Conservation (phyloP, 2,113 vertebrate species). For the Campylomormyrus tamandua region DNA sequence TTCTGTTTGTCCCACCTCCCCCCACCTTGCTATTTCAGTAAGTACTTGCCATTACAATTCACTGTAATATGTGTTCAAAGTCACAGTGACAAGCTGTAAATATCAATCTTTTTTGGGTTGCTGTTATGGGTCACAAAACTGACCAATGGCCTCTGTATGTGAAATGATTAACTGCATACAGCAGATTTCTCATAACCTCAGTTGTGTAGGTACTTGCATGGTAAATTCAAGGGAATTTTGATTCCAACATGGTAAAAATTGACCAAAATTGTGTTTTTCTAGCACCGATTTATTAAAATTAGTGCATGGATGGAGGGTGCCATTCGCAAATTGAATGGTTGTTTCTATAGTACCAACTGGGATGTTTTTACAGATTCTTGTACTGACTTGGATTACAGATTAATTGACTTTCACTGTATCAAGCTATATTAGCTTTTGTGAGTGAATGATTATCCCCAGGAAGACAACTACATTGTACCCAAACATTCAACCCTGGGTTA, state of each 20-base stretch:
- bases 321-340: too few relatives aligned
- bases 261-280: neutral
- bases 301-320: too few relatives aligned
- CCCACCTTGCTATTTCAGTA: neutral
- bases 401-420: too few relatives aligned
- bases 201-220: neutral
- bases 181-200: neutral
- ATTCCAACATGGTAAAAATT: neutral
- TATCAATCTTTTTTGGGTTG: neutral
- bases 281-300: neutral
- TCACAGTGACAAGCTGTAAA: neutral
- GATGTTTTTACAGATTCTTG: too few relatives aligned
- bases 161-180: neutral
- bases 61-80: constrained; percentile 3
- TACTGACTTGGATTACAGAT: too few relatives aligned
- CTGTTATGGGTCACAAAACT: neutral
- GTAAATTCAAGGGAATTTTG: neutral
- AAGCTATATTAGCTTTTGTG: too few relatives aligned
- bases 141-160: neutral
- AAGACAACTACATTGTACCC: too few relatives aligned
- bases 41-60: neutral
- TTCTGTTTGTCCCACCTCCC: neutral
- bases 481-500: too few relatives aligned
- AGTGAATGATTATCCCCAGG: too few relatives aligned
- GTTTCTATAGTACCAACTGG: too few relatives aligned